Conservation (phyloP, 2,888 invertebrate species). For the Athalia rosae region DNA sequence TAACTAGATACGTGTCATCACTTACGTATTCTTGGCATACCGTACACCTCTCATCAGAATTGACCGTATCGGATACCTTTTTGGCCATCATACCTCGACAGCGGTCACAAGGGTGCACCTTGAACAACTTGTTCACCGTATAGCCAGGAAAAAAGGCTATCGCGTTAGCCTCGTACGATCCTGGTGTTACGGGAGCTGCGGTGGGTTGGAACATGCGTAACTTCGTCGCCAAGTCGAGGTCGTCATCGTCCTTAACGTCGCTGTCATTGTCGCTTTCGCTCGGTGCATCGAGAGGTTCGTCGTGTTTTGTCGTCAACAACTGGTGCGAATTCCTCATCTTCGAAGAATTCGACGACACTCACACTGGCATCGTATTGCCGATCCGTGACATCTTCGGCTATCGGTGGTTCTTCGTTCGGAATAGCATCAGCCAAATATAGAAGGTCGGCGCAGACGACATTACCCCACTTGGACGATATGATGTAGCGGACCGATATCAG, state of each 20-base stretch:
- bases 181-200: no score
- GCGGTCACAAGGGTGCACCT: no score
- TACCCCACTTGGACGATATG: constrained; percentile 44
- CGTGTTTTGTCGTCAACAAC: background rate
- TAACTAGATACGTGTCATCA: no score
- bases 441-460: constrained; percentile 47
- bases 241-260: background rate
- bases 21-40: no score
- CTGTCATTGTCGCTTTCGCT: background rate
- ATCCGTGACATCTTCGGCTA: background rate
- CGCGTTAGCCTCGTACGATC: no score
- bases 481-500: constrained; percentile 50
- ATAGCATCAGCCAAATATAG: background rate
- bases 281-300: background rate
- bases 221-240: background rate
- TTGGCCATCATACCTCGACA: no score
- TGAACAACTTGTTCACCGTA: no score
- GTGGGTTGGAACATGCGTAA: no score
- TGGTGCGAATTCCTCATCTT: background rate
- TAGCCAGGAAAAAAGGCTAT: no score
- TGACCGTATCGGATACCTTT: no score
- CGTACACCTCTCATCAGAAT: no score
- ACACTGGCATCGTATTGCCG: background rate
- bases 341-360: background rate
- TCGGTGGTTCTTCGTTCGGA: background rate